A percentile compares a stretch with the other conserved stretches of the same genome.
Conservation (phyloP, 1,140 invertebrate species). For the Geopemphigus sp. region DNA sequence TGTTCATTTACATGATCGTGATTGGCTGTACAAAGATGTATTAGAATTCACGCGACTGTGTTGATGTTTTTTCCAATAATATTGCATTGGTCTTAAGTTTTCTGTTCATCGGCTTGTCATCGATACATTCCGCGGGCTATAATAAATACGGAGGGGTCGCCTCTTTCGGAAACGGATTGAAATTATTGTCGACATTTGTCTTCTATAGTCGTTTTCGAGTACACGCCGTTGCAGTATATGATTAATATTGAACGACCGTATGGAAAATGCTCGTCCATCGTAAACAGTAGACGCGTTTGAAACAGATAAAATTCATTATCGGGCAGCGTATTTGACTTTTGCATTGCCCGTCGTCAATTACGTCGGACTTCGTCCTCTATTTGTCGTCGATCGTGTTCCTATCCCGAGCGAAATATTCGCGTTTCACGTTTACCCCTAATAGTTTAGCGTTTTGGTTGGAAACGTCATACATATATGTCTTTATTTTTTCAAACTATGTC, state of each 20-base stretch:
- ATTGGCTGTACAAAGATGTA: too few relatives aligned
- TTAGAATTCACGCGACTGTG: too few relatives aligned
- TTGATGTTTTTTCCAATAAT: not conserved
- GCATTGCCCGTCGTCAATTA: not conserved
- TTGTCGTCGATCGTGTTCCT: conserved; percentile 4
- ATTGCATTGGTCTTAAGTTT: not conserved
- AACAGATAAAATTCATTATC: conserved; percentile 14
- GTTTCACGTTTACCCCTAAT: not conserved
- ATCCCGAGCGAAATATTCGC: not conserved
- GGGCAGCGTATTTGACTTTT: not conserved
- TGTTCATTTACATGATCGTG: too few relatives aligned
- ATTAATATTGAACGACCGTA: too few relatives aligned
- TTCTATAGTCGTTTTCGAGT: not conserved
- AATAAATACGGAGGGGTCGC: too few relatives aligned
- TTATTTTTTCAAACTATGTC: too few relatives aligned
- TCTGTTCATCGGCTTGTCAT: not conserved
- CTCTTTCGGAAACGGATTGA: not conserved
- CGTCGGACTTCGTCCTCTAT: not conserved
- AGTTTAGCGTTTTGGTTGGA: not conserved
- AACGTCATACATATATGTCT: too few relatives aligned
- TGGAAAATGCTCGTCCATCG: not conserved
- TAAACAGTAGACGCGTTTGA: not conserved
- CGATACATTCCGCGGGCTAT: not conserved
- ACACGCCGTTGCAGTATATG: not conserved
- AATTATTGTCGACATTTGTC: conserved; percentile 1